phyloP scores from a whole-genome alignment of 2,113 vertebrate species.

The Sprattus sprattus region DNA sequence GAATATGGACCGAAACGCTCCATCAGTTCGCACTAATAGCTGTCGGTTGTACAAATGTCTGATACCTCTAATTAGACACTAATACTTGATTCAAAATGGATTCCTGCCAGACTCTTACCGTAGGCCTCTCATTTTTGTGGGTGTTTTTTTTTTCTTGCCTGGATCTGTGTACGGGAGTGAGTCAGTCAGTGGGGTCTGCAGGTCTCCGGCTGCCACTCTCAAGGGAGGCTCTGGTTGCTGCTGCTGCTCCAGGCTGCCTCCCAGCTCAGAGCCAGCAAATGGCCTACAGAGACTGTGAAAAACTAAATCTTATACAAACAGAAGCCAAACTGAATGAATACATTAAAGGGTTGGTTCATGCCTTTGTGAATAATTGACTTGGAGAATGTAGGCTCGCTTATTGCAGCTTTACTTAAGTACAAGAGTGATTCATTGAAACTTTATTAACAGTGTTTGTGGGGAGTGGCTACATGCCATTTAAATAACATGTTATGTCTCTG shows the following conservation, averaged over 20 bases:
- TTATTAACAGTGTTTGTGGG: background rate
- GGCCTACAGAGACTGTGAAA: background rate
- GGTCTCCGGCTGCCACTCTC: background rate
- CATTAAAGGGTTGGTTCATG: background rate
- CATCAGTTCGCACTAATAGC: background rate
- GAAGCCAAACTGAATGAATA: background rate
- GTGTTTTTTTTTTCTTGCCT: background rate
- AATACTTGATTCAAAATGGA: slow-evolving; percentile 19
- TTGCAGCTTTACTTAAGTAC: background rate
- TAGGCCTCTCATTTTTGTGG: background rate
- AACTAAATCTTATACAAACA: background rate
- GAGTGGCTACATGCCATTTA: background rate
- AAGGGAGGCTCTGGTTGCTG: background rate
- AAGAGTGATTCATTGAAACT: background rate
- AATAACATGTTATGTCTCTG: background rate
- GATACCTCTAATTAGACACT: slow-evolving; percentile 1
- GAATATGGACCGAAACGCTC: background rate
- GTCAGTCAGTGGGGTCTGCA: background rate
- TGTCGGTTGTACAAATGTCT: slow-evolving; percentile 24
- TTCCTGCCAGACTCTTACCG: slow-evolving; percentile 7
- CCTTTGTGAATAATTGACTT: background rate
- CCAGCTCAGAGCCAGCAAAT: background rate
- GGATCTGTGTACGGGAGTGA: background rate
- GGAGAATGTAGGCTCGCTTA: background rate
- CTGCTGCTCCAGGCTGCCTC: background rate